Conservation (phyloP, 2,888 invertebrate genomes). For the Epiblema foenella region DNA sequence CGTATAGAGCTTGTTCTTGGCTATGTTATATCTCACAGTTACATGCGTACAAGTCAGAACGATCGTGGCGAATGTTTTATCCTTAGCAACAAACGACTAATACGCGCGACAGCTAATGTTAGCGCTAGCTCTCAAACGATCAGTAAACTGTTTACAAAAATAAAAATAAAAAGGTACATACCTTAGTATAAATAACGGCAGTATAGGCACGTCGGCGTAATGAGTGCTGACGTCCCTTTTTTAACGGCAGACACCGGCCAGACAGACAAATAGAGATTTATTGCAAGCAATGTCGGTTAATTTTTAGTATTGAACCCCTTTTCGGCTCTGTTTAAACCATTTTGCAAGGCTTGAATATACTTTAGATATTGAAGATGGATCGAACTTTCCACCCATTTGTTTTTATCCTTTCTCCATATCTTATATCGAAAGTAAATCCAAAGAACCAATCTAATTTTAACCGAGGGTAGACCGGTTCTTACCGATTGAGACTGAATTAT, state of each 20-base stretch:
- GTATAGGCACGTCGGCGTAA: conserved; percentile 36
- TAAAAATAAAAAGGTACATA: background rate
- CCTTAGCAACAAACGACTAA: too few species aligned
- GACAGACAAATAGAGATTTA: conserved; percentile 65
- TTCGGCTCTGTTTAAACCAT: background rate
- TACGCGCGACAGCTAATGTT: background rate
- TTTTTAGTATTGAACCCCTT: conserved; percentile 51
- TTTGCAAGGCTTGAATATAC: background rate
- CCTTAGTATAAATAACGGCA: conserved; percentile 18
- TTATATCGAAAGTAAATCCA: background rate
- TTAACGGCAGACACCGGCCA: conserved; percentile 48
- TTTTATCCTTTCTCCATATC: background rate
- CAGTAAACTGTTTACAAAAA: background rate
- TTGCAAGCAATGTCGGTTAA: conserved; percentile 67
- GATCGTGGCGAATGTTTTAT: too few species aligned
- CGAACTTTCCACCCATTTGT: background rate
- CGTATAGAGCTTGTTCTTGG: too few species aligned
- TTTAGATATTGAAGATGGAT: background rate
- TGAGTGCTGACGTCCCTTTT: conserved; percentile 52
- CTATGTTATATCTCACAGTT: too few species aligned
- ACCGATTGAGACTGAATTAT: background rate
- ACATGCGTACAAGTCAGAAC: too few species aligned
- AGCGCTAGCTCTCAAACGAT: background rate
- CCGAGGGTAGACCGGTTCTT: too few species aligned
- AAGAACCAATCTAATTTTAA: too few species aligned